Evolutionary conservation across 2,113 vertebrate species (phyloP), one percentile per base, ranked within the genome.

Genomic region (Sula dactylatra): DNA sequence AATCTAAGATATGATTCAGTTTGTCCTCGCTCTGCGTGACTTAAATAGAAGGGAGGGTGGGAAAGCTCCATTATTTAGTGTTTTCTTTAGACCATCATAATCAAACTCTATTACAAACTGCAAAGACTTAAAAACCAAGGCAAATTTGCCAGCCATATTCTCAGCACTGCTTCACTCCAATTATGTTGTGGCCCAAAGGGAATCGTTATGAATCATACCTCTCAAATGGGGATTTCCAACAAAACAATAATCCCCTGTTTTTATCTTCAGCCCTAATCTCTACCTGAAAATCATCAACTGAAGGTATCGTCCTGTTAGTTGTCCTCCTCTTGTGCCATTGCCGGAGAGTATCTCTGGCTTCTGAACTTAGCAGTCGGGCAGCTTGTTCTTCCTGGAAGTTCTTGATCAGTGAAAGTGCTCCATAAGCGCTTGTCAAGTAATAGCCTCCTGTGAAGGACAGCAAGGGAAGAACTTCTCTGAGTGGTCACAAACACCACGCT

Each of bases 381-480:
- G 99, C 99, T 96, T 99, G 99, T 34, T 99, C 99, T 90, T 99
- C 99, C 97, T 99, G 99, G 94, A 99, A 99, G 97, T 99, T 99
- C 97, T 99, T 99, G 94, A 99, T 99, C 82, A 99, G 98, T 14
- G 99, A 99, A 96, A 99, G 99, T 44, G 99, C 99, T 89, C 99
- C 99, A 1, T 99, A 99, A 18, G 99, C 99, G 0, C 99, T 99
- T 29, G 99, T 99, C 98, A 99, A 96, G 96, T 99, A 99, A 94
- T 99, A 99, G 24, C 99, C 99, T 45, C 99, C 99, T 99, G 94
- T 11, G 67, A 95, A 96, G 69, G 71, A 93, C 47, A 94, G 61
- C 67, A 77, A 82, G 42, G 74, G 45, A 65, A 67, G 17, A 89
- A 59, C 45, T 59, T 40, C 69, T 81, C 52, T 66, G 71, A 77